phyloP scores from a whole-genome alignment of 2,888 invertebrate species.

The Odontomyia ornata region DNA sequence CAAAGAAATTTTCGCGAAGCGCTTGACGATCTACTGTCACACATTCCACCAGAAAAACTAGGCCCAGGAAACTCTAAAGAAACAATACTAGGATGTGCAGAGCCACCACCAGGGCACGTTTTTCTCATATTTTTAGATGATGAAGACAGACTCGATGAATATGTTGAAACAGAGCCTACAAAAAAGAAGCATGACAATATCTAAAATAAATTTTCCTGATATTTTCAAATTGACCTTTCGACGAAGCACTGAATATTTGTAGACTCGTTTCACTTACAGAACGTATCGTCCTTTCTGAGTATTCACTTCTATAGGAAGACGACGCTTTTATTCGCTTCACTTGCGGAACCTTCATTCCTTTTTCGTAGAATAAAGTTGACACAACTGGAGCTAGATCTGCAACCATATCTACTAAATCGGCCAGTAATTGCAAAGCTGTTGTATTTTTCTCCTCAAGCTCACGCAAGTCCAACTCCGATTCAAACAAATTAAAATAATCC shows the following conservation, averaged over 20 bases:
- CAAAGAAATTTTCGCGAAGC: not conserved
- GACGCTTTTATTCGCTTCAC: slow-evolving; percentile 56
- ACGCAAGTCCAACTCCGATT: slow-evolving; percentile 67
- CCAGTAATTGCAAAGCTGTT: slow-evolving; percentile 67
- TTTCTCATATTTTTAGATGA: slow-evolving; percentile 50
- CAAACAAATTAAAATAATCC: slow-evolving; percentile 56
- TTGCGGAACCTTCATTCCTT: slow-evolving; percentile 61
- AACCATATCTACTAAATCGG: slow-evolving; percentile 64
- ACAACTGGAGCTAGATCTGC: slow-evolving; percentile 57
- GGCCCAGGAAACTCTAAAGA: slow-evolving; percentile 48
- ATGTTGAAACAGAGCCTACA: slow-evolving; percentile 46
- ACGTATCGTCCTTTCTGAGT: slow-evolving; percentile 49
- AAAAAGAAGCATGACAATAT: slow-evolving; percentile 26
- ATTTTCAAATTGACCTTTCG: slow-evolving; percentile 35
- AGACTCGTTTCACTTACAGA: slow-evolving; percentile 46
- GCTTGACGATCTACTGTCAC: slow-evolving; percentile 4
- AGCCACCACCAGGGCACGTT: not conserved
- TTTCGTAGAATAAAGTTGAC: slow-evolving; percentile 57
- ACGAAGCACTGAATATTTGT: slow-evolving; percentile 51
- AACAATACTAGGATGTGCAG: slow-evolving; percentile 46
- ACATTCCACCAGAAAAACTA: not conserved
- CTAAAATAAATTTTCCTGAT: slow-evolving; percentile 38
- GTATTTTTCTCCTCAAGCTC: slow-evolving; percentile 71
- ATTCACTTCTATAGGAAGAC: slow-evolving; percentile 56
- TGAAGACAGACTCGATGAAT: slow-evolving; percentile 49